These are phyloP conservation scores for Miniopterus natalensis DNA, from an alignment of 2,113 vertebrate genomes.

Conservation along the genomic window DNA sequence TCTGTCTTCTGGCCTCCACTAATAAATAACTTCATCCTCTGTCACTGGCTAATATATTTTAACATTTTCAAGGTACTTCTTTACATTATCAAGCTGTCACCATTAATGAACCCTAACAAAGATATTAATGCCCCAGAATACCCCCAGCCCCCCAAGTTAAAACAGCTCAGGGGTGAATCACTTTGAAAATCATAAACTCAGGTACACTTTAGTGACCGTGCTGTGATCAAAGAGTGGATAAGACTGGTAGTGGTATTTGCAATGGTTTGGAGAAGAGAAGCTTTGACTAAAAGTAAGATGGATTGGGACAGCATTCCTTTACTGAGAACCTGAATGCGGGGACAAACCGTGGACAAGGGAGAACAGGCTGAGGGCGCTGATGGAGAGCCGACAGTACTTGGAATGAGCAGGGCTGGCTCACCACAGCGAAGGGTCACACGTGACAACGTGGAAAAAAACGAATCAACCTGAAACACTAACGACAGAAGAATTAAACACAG, in stretches of 20 bases:
- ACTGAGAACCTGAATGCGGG: neutral
- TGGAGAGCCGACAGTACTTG: neutral
- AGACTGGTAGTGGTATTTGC: neutral
- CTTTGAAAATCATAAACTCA: slow-evolving; percentile 7
- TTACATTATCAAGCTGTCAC: slow-evolving; percentile 5
- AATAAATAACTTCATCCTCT: neutral
- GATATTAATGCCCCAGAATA: neutral
- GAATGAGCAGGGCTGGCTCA: neutral
- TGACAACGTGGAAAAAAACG: too few relatives aligned
- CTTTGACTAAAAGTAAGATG: neutral
- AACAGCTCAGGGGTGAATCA: neutral
- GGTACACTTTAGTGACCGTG: neutral
- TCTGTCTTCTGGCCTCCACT: neutral
- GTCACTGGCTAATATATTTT: slow-evolving; percentile 21
- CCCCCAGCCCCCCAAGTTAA: neutral
- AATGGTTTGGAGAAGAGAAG: neutral
- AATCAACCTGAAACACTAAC: neutral
- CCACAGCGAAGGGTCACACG: neutral
- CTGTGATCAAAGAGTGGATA: neutral
- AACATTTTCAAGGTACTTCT: neutral
- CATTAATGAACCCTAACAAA: slow-evolving; percentile 21
- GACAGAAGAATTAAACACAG: neutral
- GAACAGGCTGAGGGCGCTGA: neutral
- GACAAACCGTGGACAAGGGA: neutral
- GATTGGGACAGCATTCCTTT: neutral